Conservation (phyloP, 92 coral and sea anemone genomes). For the Porites rus region DNA sequence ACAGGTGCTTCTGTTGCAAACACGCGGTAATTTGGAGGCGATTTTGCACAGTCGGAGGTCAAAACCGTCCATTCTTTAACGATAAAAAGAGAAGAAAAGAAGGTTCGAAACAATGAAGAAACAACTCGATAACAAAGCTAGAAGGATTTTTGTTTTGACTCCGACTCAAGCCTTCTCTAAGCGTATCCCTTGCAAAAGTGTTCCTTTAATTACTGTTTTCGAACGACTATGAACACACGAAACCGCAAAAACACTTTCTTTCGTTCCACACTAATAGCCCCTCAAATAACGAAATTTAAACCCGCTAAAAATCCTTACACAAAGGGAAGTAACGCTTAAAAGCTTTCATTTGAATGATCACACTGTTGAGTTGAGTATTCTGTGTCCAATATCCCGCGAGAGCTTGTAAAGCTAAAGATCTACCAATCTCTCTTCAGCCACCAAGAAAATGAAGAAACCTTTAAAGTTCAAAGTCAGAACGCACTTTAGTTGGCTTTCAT, state of each 20-base stretch:
- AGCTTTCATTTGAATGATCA: too few species aligned
- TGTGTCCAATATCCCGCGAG: too few species aligned
- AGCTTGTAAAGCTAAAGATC: too few species aligned
- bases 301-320: too few species aligned
- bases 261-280: background rate
- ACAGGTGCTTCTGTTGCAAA: constrained; percentile 34
- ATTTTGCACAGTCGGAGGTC: constrained; percentile 30
- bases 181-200: background rate
- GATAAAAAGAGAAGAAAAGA: background rate
- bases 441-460: too few species aligned
- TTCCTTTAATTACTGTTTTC: constrained; percentile 10
- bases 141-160: constrained; percentile 42
- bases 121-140: constrained; percentile 18
- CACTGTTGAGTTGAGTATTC: too few species aligned
- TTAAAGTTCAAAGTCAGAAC: too few species aligned
- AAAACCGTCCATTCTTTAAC: constrained; percentile 1
- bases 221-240: background rate
- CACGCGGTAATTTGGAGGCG: constrained; percentile 44
- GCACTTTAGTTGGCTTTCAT: too few species aligned
- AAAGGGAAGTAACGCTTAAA: too few species aligned
- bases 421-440: too few species aligned
- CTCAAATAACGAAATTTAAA: background rate
- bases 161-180: background rate
- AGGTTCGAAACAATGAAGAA: constrained; percentile 5
- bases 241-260: background rate